phyloP scores from a whole-genome alignment of 2,797 vertebrate genomes.

The Microctenopoma lineatum region DNA sequence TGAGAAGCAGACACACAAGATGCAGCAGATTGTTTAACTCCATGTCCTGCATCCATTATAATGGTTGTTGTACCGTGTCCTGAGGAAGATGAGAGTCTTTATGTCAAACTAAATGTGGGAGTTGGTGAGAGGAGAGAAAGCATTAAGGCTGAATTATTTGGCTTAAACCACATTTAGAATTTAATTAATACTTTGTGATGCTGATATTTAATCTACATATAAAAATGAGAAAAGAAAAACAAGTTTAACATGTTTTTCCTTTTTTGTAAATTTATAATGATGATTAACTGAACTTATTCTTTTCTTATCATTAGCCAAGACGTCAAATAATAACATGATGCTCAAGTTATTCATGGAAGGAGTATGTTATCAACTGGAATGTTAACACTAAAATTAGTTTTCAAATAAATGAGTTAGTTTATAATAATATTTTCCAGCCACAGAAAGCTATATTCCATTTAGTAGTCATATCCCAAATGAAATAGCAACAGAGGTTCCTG shows the following conservation, averaged over 20 bases:
- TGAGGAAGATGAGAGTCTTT: slow-evolving; percentile 43
- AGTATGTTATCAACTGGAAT: too few relatives aligned
- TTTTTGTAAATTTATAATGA: too few relatives aligned
- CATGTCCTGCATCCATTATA: slow-evolving; percentile 40
- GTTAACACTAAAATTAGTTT: too few relatives aligned
- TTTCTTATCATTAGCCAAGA: too few relatives aligned
- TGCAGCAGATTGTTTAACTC: slow-evolving; percentile 29
- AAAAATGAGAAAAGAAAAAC: too few relatives aligned
- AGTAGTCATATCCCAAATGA: not conserved
- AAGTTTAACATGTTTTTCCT: too few relatives aligned
- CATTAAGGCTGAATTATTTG: not conserved
- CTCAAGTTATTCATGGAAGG: too few relatives aligned
- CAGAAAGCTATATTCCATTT: not conserved
- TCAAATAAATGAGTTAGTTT: too few relatives aligned
- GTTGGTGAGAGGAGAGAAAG: not conserved
- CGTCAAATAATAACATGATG: too few relatives aligned
- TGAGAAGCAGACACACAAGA: slow-evolving; percentile 45
- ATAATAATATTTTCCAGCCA: not conserved
- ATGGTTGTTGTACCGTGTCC: slow-evolving; percentile 56
- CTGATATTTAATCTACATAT: too few relatives aligned
- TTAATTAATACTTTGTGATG: too few relatives aligned
- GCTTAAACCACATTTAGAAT: not conserved
- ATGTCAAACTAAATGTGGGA: slow-evolving; percentile 25
- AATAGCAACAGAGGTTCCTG: not conserved
- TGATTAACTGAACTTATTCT: too few relatives aligned